phyloP scores from a whole-genome alignment of 53 echinoderm and acorn worm genomes.

The Apostichopus leukothele region DNA sequence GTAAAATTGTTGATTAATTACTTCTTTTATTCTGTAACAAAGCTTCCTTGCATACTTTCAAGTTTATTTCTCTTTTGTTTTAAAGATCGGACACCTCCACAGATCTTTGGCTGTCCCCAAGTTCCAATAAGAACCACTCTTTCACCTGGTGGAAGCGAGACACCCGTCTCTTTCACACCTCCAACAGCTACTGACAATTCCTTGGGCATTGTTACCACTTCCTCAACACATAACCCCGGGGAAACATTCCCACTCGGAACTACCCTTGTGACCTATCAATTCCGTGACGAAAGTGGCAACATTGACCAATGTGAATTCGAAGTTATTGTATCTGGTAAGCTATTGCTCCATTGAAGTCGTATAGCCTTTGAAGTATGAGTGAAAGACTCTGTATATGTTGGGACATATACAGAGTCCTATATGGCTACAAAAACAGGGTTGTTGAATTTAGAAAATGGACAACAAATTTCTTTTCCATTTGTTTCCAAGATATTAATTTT shows the following conservation, averaged over 20 bases:
- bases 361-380: too few relatives aligned
- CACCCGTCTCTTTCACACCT: constrained; percentile 35
- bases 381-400: too few relatives aligned
- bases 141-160: background rate
- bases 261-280: constrained; percentile 51
- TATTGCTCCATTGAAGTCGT: too few relatives aligned
- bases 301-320: constrained; percentile 48
- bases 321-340: constrained; percentile 50
- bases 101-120: constrained; percentile 61
- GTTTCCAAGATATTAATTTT: too few relatives aligned
- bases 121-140: constrained; percentile 28
- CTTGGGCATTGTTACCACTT: constrained; percentile 21
- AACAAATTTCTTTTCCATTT: too few relatives aligned
- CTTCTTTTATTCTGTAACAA: too few relatives aligned
- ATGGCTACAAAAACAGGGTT: too few relatives aligned
- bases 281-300: constrained; percentile 57
- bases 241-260: constrained; percentile 39
- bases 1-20: too few relatives aligned
- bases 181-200: constrained; percentile 58
- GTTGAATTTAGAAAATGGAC: too few relatives aligned
- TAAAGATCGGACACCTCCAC: constrained; percentile 51
- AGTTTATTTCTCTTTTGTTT: background rate
- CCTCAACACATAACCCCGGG: constrained; percentile 5
- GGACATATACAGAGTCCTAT: too few relatives aligned
- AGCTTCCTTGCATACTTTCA: background rate